Evolutionary conservation across 1,140 invertebrate genomes (phyloP), one percentile per base, ranked within the genome.

Genomic region (Semibalanus balanoides): DNA sequence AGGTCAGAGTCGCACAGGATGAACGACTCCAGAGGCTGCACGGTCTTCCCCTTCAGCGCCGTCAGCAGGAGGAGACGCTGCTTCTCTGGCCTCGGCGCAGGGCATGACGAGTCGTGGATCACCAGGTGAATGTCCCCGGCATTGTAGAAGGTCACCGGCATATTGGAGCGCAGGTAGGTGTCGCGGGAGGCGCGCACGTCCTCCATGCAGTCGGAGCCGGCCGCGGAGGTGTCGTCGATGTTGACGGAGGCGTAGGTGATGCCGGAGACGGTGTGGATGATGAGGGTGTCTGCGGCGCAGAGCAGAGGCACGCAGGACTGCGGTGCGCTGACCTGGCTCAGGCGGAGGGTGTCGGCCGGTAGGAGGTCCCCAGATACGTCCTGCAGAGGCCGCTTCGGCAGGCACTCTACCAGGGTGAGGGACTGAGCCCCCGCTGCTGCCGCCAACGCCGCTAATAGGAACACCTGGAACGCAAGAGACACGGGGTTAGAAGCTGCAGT

Each of bases 231-330:
- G 70, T 72, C 70, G 70, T 72, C 70, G 25, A 72, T 27, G 70
- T 30, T 28, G 25, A 72, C 70, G 19, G 70, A 72, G 70, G 70
- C 29, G 70, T 29, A 72, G n/a, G n/a, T 28, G 28, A 72, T 27
- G n/a, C 28, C 70, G 28, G 11, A 1, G 11, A 9, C 28, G 3
- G 11, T 14, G 70, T 28, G 28, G 25, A 72, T n/a, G 28, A 72
- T 22, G 19, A 72, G 70, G 19, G 25, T 3, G 11, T 72, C 70
- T 0, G n/a, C 70, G 11, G 70, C 9, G 70, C 70, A 72, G 25
- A 72, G n/a, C 11, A 72, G 22, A 3, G n/a, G 70, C 70, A 72
- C 70, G 70, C 70, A 72, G 19, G 70, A 72, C 70, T 72, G 70
- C 70, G 70, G 70, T 3, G 25, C 70, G 70, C 70, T 28, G 11